Percentiles rank a stretch among this genome's conserved stretches.
Evolutionary conservation across 2,888 invertebrate genomes (phyloP).

Genomic region (Ferrisia virgata): DNA sequence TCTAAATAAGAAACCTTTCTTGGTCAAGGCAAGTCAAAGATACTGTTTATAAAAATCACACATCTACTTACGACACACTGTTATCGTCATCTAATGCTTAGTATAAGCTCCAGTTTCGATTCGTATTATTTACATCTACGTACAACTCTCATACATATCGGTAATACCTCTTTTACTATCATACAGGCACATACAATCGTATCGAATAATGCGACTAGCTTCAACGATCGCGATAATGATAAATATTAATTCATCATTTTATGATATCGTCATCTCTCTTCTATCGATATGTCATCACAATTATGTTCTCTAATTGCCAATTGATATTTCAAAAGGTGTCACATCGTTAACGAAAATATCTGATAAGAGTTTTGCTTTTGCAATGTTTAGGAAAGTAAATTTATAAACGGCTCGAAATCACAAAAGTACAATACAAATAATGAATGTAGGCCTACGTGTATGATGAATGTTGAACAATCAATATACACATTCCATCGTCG

Average conservation of each 20-base stretch:
- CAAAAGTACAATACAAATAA: no score
- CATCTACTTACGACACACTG: neutral
- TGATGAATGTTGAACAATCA: neutral
- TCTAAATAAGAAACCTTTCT: slow-evolving; percentile 25
- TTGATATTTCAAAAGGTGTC: neutral
- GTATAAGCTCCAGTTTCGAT: neutral
- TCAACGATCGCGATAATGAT: slow-evolving; percentile 11
- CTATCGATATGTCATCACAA: neutral
- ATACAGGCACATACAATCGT: neutral
- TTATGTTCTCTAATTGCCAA: neutral
- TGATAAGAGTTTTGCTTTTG: neutral
- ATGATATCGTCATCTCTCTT: slow-evolving; percentile 1
- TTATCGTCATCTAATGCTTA: neutral
- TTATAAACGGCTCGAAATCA: neutral
- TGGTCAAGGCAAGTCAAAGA: slow-evolving; percentile 21
- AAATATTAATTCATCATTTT: neutral
- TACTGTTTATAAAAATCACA: neutral
- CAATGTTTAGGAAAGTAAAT: neutral
- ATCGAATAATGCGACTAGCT: neutral
- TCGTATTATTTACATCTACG: neutral
- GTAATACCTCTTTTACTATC: neutral
- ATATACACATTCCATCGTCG: neutral
- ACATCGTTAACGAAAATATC: neutral
- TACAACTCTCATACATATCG: no score
- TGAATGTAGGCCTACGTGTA: no score